Evolutionary conservation across 1,140 invertebrate genomes (phyloP).

Genomic region (Harpegnathos saltator): DNA sequence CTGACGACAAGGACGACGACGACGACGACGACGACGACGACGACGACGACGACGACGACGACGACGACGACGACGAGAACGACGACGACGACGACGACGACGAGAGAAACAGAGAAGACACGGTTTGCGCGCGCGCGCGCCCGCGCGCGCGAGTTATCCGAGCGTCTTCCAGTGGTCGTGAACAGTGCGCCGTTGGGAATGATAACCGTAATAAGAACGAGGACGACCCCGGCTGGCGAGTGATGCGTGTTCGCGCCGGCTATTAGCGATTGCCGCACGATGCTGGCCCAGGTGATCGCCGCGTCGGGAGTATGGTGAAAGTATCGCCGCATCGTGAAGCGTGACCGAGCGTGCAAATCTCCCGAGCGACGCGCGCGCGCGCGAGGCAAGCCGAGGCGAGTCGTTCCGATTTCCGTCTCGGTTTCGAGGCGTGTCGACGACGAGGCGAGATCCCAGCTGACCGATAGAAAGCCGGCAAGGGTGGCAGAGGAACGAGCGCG

Average conservation of each 20-base stretch:
- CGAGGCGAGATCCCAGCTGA: constrained; percentile 26
- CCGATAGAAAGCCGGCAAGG: constrained; percentile 1
- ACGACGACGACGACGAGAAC: too few species aligned
- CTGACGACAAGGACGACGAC: too few species aligned
- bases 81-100: too few species aligned
- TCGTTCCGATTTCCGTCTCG: constrained; percentile 35
- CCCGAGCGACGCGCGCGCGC: too few species aligned
- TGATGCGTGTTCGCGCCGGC: constrained; percentile 26
- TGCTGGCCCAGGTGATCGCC: constrained; percentile 6
- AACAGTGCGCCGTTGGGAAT: neutral
- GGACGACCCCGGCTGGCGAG: neutral
- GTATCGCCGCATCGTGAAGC: neutral
- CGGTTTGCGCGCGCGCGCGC: neutral
- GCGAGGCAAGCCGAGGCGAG: constrained; percentile 15
- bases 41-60: too few species aligned
- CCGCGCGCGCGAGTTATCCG: neutral
- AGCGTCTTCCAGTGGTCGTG: neutral
- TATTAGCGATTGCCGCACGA: constrained; percentile 31
- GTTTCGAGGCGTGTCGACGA: constrained; percentile 10
- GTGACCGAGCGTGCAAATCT: constrained; percentile 4
- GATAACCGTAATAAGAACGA: neutral
- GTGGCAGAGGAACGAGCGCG: too few species aligned
- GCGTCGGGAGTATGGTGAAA: constrained; percentile 19
- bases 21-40: too few species aligned
- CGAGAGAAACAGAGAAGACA: neutral